Evolutionary conservation across 2,888 invertebrate species (phyloP).

Genomic region (Petrolisthes cinctipes): DNA sequence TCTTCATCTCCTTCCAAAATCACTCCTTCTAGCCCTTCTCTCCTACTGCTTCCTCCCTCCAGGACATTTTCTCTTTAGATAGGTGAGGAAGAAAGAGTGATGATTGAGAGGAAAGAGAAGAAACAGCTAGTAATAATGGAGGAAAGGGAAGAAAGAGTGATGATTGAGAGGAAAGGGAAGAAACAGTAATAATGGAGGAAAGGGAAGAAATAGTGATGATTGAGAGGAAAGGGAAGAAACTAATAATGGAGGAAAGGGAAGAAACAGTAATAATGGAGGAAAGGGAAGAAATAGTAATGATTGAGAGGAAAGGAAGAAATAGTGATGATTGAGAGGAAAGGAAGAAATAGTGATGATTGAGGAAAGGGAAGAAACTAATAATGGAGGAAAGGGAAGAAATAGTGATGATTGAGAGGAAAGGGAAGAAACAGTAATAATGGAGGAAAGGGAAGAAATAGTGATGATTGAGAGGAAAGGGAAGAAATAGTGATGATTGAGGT

Average conservation of each 20-base stretch:
- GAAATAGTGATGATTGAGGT: no score
- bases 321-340: background rate
- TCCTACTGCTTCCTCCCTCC: background rate
- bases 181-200: background rate
- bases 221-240: background rate
- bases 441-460: background rate
- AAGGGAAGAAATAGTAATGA: slow-evolving; percentile 1
- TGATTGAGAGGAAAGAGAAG: background rate
- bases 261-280: background rate
- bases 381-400: background rate
- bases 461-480: background rate
- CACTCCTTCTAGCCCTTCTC: no score
- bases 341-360: background rate
- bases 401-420: background rate
- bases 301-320: slow-evolving; percentile 1
- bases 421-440: background rate
- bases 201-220: no score
- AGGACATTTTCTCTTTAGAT: no score
- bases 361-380: background rate
- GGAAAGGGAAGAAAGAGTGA: background rate
- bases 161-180: background rate
- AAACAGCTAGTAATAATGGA: background rate
- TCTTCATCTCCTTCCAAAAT: no score
- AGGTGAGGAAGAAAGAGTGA: background rate
- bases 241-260: no score